Percentiles rank a stretch among this genome's conserved stretches.
phyloP scores from a whole-genome alignment of 1,140 invertebrate genomes.

The Lerema accius region DNA sequence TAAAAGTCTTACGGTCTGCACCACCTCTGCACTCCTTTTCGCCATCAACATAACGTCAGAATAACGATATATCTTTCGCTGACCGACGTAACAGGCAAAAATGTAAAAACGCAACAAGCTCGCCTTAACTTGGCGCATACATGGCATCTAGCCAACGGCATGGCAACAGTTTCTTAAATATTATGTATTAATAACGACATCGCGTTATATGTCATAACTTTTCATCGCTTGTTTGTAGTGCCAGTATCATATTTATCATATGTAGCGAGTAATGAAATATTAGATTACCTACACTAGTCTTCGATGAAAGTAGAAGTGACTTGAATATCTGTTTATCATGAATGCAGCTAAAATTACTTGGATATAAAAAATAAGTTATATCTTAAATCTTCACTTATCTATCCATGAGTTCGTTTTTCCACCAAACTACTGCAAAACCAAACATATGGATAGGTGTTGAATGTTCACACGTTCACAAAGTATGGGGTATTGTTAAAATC shows the following conservation, averaged over 20 bases:
- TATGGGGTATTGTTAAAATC: too few species aligned
- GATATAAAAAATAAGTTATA: too few species aligned
- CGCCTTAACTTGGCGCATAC: neutral
- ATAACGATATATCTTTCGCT: neutral
- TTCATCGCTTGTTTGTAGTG: conserved; percentile 12
- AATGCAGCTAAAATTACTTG: too few species aligned
- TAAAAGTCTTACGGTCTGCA: too few species aligned
- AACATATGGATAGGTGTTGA: too few species aligned
- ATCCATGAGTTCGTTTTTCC: too few species aligned
- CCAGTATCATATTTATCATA: neutral
- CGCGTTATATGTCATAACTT: conserved; percentile 15
- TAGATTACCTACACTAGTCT: conserved; percentile 7
- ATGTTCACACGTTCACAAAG: too few species aligned
- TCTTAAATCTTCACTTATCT: too few species aligned
- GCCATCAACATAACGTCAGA: conserved; percentile 3
- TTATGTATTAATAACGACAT: conserved; percentile 12
- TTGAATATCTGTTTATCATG: too few species aligned
- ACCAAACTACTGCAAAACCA: too few species aligned
- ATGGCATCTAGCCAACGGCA: conserved; percentile 3
- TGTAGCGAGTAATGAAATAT: neutral
- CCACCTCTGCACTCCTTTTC: neutral
- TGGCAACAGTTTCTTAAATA: conserved; percentile 19
- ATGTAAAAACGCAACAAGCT: conserved; percentile 13
- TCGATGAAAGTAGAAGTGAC: too few species aligned
- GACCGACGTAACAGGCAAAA: neutral